A percentile compares a stretch with the other conserved stretches of the same genome.
These are phyloP conservation scores for Pocillopora damicornis DNA, from an alignment of 64 coral and sea anemone genomes.

Conservation along the genomic window DNA sequence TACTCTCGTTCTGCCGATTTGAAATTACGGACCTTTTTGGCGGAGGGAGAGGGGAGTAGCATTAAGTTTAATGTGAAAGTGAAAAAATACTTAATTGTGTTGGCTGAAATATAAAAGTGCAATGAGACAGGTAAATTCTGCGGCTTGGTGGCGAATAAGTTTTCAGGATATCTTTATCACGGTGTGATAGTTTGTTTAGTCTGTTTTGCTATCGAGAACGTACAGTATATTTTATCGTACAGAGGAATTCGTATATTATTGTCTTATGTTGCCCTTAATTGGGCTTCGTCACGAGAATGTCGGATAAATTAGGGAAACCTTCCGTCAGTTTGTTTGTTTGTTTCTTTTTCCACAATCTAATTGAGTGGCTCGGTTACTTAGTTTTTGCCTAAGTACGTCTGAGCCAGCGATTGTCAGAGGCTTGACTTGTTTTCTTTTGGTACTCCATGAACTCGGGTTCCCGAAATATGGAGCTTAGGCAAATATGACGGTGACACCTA, in stretches of 20 bases:
- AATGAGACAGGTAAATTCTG: too few species aligned
- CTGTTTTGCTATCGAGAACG: not conserved
- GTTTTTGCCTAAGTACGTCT: not conserved
- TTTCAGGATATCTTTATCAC: not conserved
- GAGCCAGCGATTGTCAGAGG: not conserved
- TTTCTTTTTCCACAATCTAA: too few species aligned
- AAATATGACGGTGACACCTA: too few species aligned
- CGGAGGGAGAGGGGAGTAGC: too few species aligned
- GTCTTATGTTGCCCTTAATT: not conserved
- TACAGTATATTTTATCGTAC: constrained; percentile 1
- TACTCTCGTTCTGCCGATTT: too few species aligned
- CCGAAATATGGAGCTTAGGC: too few species aligned
- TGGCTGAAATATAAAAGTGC: too few species aligned
- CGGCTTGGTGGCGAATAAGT: too few species aligned
- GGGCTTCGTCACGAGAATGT: not conserved
- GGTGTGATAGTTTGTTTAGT: not conserved
- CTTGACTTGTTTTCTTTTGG: not conserved
- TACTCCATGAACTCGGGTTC: not conserved
- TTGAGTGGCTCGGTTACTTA: not conserved
- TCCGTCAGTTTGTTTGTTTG: too few species aligned
- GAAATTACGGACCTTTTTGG: too few species aligned
- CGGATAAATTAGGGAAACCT: not conserved
- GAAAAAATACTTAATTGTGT: too few species aligned
- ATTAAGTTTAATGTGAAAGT: too few species aligned
- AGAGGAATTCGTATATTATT: not conserved